Base-by-base conservation (phyloP, 2,888 invertebrate species). In the Lasioglossum marginatum region DNA sequence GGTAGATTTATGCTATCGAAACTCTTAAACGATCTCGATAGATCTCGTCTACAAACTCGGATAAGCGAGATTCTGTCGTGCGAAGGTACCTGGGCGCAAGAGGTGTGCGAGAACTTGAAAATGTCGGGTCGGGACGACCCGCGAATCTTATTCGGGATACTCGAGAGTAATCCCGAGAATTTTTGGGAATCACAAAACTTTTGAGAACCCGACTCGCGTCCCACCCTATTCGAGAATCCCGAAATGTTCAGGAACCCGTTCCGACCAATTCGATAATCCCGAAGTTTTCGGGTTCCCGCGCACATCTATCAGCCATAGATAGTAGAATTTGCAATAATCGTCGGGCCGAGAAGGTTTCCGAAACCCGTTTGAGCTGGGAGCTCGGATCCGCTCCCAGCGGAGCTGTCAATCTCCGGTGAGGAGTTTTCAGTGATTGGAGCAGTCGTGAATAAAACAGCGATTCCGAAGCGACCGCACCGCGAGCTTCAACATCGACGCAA, bases 401-500 rank as follows among this genome's bases (percentile, higher is more conserved):
- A n/a, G 23, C 23, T 70, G 37, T 70, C 70, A 70, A 70, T 70
- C 40, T 40, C 40, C 77, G 74, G 77, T 83, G 84, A 78, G 84
- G 81, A 81, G 78, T 76, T 45, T 68, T 37, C 48, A 63, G 81
- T 76, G 71, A 78, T 57, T 72, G 75, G 78, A 81, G 75, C 77
- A 60, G 75, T 80, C 57, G 70, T 83, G 70, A 79, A 79, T 79
- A 76, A 82, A 80, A 75, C 60, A 82, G 85, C 82, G 75, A 77
- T 77, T 77, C 70, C 77, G 57, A 66, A 78, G 60, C 63, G 77
- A 84, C 60, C 80, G 81, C 81, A 70, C 63, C 73, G 80, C 84
- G 81, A 84, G 57, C 81, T 76, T 81, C 75, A 68, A 79, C 77
- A 76, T 87, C 70, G 76, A 68, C 77, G 74, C 82, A 79, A 75